Evolutionary conservation across 2,113 vertebrate species (phyloP).

Genomic region (Platysteira castanea): DNA sequence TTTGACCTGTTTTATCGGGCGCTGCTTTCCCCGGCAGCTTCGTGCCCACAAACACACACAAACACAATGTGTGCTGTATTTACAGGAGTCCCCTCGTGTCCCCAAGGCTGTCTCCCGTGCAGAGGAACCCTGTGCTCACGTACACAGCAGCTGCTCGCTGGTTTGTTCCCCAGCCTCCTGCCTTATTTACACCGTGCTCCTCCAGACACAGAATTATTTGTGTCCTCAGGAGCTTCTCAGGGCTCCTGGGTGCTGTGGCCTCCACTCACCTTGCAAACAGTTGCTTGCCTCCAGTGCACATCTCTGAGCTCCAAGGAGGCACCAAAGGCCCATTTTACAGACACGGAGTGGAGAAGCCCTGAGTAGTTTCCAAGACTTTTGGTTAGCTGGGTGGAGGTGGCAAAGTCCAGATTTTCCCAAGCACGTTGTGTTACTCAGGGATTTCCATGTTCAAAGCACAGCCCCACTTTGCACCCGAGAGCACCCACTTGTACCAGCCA

Average conservation of each 20-base stretch:
- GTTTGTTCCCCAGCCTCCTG: not conserved
- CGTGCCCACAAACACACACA: not conserved
- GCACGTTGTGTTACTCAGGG: not conserved
- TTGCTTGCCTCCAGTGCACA: fast-evolving
- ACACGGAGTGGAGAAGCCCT: fast-evolving
- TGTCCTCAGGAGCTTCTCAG: not conserved
- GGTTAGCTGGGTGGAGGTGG: not conserved
- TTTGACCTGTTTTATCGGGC: not conserved
- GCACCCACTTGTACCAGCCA: not conserved
- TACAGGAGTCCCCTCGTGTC: not conserved
- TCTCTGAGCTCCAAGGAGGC: not conserved
- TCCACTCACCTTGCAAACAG: not conserved
- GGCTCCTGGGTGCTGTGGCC: not conserved
- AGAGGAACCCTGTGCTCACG: not conserved
- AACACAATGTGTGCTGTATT: not conserved
- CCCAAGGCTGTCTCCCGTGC: not conserved
- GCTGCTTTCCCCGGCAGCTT: not conserved
- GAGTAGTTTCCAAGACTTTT: not conserved
- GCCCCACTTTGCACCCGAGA: fast-evolving
- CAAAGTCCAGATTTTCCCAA: not conserved
- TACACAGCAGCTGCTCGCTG: not conserved
- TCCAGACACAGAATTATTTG: not conserved
- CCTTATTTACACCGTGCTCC: not conserved
- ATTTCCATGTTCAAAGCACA: not conserved
- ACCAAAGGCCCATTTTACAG: not conserved